These are phyloP conservation scores for Hafferia zeledoni DNA, from an alignment of 2,797 vertebrate genomes.

Conservation along the genomic window DNA sequence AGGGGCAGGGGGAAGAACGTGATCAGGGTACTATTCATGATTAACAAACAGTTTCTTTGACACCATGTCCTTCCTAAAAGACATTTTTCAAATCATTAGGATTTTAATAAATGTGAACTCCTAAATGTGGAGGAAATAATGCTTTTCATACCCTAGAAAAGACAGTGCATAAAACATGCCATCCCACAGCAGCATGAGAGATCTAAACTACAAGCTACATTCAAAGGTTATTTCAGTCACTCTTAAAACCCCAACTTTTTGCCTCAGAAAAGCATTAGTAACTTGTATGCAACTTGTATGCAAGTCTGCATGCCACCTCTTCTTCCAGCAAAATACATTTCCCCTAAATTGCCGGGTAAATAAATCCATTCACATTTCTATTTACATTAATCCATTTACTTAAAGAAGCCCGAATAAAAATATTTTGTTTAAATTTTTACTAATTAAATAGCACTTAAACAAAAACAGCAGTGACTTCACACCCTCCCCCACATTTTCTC, in stretches of 20 bases:
- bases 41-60: neutral
- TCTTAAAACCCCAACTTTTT: neutral
- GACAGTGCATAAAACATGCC: constrained; percentile 51
- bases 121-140: neutral
- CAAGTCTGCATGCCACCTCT: constrained; percentile 26
- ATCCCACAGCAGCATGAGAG: constrained; percentile 23
- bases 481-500: neutral
- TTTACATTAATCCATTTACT: neutral
- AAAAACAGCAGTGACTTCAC: neutral
- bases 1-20: fast-evolving
- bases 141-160: neutral
- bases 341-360: neutral
- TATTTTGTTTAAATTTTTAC: neutral
- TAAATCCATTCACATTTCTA: neutral
- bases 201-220: constrained; percentile 8
- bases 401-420: neutral
- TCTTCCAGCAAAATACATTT: constrained; percentile 19
- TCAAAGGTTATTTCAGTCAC: constrained; percentile 8
- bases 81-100: neutral
- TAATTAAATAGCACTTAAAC: neutral
- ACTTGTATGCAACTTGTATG: neutral
- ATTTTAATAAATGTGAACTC: neutral
- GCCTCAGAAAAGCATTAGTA: constrained; percentile 27
- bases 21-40: neutral
- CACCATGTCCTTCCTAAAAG: neutral